Evolutionary conservation across 2,113 vertebrate species (phyloP).

Genomic region (Protobothrops flavoviridis): DNA sequence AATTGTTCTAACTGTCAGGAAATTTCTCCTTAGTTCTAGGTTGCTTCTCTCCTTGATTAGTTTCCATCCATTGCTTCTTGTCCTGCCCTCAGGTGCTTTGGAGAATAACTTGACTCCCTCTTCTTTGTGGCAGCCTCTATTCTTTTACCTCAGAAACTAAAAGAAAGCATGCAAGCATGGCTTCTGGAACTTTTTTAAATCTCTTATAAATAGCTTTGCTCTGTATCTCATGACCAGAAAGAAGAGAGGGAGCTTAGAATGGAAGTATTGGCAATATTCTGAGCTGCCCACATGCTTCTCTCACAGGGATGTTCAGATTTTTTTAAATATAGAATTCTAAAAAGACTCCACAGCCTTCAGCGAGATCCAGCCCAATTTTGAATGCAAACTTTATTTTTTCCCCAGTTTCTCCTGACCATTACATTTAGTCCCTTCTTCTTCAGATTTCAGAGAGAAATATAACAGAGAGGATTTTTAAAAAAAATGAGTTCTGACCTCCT

Average conservation of each 20-base stretch:
- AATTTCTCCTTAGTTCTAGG: too few species aligned
- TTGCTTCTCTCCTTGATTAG: too few species aligned
- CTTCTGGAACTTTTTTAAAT: neutral
- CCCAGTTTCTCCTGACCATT: neutral
- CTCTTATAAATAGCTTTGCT: neutral
- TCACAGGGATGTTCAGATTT: neutral
- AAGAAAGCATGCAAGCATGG: neutral
- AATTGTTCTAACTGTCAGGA: too few species aligned
- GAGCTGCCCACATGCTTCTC: neutral
- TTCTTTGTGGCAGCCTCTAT: neutral
- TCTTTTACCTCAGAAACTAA: neutral
- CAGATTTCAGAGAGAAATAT: neutral
- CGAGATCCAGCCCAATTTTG: neutral
- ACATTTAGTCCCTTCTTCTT: neutral
- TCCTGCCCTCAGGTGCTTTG: too few species aligned
- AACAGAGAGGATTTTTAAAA: neutral
- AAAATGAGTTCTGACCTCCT: neutral
- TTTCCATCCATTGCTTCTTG: too few species aligned
- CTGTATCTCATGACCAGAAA: neutral
- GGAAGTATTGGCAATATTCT: neutral
- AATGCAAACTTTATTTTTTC: neutral
- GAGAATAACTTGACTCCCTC: too few species aligned
- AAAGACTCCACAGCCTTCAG: neutral
- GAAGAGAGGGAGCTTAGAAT: neutral
- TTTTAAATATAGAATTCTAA: neutral